Base-by-base conservation (phyloP, 2,113 vertebrate genomes). In the Lepidothrix coronata region DNA sequence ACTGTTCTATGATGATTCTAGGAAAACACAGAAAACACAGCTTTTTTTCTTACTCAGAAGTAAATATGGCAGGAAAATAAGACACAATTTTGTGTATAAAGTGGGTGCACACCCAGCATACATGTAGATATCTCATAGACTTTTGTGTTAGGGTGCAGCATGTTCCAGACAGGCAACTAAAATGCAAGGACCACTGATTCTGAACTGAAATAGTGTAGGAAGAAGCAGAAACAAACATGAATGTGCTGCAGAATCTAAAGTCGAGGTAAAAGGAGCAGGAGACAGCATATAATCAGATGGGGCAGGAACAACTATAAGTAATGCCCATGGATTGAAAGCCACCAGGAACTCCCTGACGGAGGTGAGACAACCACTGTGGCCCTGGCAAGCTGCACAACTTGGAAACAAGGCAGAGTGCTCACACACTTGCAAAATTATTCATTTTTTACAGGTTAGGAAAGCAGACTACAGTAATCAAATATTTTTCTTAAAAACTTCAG, bases 71-170 rank as follows among this genome's bases (percentile, higher is more conserved):
- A 73, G 41, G 22, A 80, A 79, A 73, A 77, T 0, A 76, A 54
- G 46, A n/a, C 39, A 41, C 54, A 21, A 57, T 89, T 51, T 62
- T 76, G 20, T 33, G 20, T 8, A 21, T n/a, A 52, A 16, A 76
- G 46, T 4, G 8, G 37, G 35, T n/a, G 7, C 20, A 59, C 39
- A 63, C 27, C 30, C 57, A 77, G 24, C 51, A 62, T 1, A 35
- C 1, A 1, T 0, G 0, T 1, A 65, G 44, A 17, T 21, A 63
- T 12, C 8, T 87, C 73, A 59, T 11, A 5, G 11, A 62, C 22
- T 11, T 21, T 43, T 1, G 1, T 8, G 6, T 21, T 15, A 35
- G 2, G 16, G 16, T 12, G 28, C 10, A 31, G 14, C 0, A 0
- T 44, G 20, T 6, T 81, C 55, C 67, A 61, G 19, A 59, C 4